A percentile compares a stretch with the other conserved stretches of the same genome.
Evolutionary conservation across 2,113 vertebrate genomes (phyloP).

Genomic region (Jaculus jaculus): DNA sequence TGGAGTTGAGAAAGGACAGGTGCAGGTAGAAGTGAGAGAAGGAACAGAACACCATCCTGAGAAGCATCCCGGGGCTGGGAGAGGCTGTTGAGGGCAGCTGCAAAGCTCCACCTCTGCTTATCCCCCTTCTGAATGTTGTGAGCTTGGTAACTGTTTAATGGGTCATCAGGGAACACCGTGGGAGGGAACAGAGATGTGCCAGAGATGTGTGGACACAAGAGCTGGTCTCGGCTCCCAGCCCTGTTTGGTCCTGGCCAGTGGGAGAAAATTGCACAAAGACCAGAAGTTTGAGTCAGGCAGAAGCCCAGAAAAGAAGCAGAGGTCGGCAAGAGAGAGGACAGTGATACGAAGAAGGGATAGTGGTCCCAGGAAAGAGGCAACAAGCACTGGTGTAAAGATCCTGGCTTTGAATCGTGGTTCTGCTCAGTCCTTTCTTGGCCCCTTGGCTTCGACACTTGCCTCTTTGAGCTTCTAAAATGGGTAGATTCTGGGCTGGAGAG

Average conservation of each 20-base stretch:
- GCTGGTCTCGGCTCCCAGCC: background rate
- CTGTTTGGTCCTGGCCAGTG: background rate
- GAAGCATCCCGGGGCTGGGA: background rate
- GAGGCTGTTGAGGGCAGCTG: background rate
- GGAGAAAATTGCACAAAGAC: background rate
- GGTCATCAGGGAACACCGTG: background rate
- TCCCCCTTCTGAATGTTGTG: background rate
- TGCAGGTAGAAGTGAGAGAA: background rate
- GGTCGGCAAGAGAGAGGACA: background rate
- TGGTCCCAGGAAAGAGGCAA: background rate
- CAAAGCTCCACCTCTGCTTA: background rate
- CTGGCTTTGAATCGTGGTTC: too few species aligned
- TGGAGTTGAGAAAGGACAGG: background rate
- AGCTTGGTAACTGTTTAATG: background rate
- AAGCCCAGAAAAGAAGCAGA: background rate
- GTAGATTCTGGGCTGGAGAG: too few species aligned
- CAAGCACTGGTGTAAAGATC: background rate
- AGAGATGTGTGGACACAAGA: background rate
- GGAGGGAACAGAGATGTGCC: background rate
- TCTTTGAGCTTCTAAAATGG: background rate
- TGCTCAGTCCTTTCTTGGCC: background rate
- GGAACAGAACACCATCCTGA: rapidly evolving
- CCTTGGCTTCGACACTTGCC: background rate
- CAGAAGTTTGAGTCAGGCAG: background rate
- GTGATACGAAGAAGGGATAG: background rate